These are phyloP conservation scores for Ranitomeya variabilis DNA, from an alignment of 2,113 vertebrate genomes.

Conservation along the genomic window DNA sequence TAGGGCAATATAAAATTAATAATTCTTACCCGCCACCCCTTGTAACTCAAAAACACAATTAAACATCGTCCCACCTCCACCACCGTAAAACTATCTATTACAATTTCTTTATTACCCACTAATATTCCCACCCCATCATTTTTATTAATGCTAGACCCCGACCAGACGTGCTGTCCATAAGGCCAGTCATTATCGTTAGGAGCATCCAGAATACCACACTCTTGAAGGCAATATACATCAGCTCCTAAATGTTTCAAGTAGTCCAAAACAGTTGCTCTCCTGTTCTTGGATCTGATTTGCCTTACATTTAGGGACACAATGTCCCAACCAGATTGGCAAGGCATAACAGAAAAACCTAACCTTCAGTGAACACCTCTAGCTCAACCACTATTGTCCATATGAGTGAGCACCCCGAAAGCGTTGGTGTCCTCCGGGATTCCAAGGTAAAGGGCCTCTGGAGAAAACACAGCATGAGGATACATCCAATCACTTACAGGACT, in stretches of 20 bases:
- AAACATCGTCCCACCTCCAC: neutral
- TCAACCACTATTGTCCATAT: too few relatives aligned
- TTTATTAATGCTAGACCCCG: neutral
- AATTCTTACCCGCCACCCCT: neutral
- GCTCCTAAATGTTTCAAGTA: rapidly evolving
- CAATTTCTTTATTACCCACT: neutral
- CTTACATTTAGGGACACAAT: neutral
- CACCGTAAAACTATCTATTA: neutral
- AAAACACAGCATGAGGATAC: too few relatives aligned
- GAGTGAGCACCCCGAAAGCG: too few relatives aligned
- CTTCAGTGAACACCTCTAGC: too few relatives aligned
- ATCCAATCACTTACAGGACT: too few relatives aligned
- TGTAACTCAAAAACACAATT: neutral
- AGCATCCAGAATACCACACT: neutral
- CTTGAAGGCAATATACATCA: neutral
- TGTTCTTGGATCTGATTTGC: neutral
- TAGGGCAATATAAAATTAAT: neutral
- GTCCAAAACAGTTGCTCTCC: neutral
- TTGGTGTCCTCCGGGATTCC: too few relatives aligned
- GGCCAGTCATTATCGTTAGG: neutral
- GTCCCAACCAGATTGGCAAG: too few relatives aligned
- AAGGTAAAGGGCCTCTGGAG: too few relatives aligned
- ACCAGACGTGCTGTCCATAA: neutral
- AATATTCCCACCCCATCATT: neutral
- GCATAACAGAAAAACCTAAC: too few relatives aligned